phyloP scores from a whole-genome alignment of 2,888 invertebrate species.

The Drosophila pseudotakahashii region DNA sequence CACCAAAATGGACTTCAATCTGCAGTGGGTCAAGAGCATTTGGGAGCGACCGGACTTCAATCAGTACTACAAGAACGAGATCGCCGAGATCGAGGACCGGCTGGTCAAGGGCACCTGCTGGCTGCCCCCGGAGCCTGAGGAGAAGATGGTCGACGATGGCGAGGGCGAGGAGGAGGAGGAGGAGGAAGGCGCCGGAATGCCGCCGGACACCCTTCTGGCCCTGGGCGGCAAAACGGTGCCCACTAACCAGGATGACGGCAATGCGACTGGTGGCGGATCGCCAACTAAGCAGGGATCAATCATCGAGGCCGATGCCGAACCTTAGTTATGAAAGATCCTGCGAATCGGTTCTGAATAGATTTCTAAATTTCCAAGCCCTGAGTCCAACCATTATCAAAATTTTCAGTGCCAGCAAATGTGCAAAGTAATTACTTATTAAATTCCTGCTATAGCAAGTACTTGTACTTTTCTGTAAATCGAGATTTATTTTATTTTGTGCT shows the following conservation, averaged over 20 bases:
- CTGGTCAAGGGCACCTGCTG: constrained; percentile 69
- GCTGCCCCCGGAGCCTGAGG: constrained; percentile 61
- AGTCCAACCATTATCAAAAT: neutral
- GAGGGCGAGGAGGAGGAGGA: constrained; percentile 49
- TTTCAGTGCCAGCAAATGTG: neutral
- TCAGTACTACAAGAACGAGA: constrained; percentile 76
- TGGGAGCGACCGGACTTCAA: constrained; percentile 81
- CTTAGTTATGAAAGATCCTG: neutral
- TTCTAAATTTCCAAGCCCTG: neutral
- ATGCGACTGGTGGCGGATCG: neutral
- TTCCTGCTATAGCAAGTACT: no score
- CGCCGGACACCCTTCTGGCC: constrained; percentile 52
- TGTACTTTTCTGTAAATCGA: constrained; percentile 2
- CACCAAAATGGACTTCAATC: constrained; percentile 74
- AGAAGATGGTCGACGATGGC: constrained; percentile 23
- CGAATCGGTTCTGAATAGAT: neutral
- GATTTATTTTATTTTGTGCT: neutral
- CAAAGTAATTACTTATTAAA: neutral
- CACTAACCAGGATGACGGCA: neutral
- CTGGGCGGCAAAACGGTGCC: constrained; percentile 56
- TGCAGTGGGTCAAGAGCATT: constrained; percentile 81
- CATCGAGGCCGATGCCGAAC: constrained; percentile 6
- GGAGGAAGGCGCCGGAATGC: neutral
- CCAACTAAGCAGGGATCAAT: constrained; percentile 5
- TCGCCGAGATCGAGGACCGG: constrained; percentile 71